Percentiles rank a stretch among this genome's conserved stretches.
These are phyloP conservation scores for Caenorhabditis plicata DNA, from an alignment of 2,888 invertebrate genomes.

Conservation along the genomic window DNA sequence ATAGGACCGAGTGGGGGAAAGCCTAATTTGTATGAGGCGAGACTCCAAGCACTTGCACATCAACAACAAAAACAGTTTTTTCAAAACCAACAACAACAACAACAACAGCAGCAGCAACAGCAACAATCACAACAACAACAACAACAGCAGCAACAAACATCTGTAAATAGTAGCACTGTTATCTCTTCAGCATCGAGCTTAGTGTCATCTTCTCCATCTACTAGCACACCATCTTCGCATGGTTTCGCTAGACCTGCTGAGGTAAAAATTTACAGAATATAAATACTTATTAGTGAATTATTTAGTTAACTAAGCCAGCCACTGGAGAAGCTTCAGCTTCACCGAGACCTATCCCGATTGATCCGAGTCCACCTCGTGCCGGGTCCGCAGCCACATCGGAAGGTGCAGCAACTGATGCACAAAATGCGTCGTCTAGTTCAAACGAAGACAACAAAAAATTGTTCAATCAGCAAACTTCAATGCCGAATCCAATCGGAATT, in stretches of 20 bases:
- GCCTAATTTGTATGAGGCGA: conserved; percentile 21
- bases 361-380: conserved; percentile 52
- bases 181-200: no score
- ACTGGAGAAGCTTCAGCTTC: conserved; percentile 34
- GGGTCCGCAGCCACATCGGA: not conserved
- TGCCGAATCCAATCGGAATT: conserved; percentile 25
- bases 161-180: no score
- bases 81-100: not conserved
- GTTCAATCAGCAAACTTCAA: not conserved
- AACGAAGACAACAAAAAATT: not conserved
- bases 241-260: no score
- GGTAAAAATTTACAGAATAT: no score
- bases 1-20: conserved; percentile 7
- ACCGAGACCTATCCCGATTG: conserved; percentile 55
- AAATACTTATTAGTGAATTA: no score
- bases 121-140: no score
- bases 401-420: not conserved
- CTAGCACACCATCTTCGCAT: no score
- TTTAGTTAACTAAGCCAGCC: conserved; percentile 28
- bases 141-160: no score
- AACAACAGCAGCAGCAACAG: not conserved
- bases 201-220: no score
- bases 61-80: conserved; percentile 7
- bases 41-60: conserved; percentile 28
- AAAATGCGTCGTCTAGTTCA: not conserved